phyloP scores from a whole-genome alignment of 2,888 invertebrate genomes.

The Hemistola chrysoprasaria region DNA sequence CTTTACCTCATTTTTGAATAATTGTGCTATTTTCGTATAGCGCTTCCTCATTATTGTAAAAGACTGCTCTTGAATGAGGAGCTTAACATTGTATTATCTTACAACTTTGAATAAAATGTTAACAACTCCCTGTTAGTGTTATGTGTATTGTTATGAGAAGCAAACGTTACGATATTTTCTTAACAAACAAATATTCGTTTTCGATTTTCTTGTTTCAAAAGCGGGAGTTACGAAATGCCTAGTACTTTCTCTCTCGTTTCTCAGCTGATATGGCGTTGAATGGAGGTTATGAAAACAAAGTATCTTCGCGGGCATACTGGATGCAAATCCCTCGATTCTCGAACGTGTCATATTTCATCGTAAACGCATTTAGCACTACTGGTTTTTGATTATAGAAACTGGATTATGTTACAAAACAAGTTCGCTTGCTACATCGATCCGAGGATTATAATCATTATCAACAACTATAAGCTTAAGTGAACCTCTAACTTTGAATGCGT shows the following conservation, averaged over 20 bases:
- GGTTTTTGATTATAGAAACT: conserved; percentile 27
- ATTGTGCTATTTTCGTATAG: too few relatives aligned
- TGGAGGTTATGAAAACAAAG: conserved; percentile 78
- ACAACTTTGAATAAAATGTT: too few relatives aligned
- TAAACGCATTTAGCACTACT: conserved; percentile 27
- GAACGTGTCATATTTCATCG: conserved; percentile 33
- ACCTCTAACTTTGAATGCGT: conserved; percentile 16
- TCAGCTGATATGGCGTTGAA: conserved; percentile 63
- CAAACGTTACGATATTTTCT: conserved; percentile 28
- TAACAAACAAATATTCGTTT: conserved; percentile 50
- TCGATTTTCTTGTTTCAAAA: conserved; percentile 57
- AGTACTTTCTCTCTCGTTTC: conserved; percentile 72
- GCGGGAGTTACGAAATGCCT: conserved; percentile 63
- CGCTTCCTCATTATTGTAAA: too few relatives aligned
- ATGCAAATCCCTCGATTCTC: conserved; percentile 45
- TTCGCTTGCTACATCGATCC: conserved; percentile 31
- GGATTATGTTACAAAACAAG: conserved; percentile 31
- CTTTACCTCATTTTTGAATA: too few relatives aligned
- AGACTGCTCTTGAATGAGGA: too few relatives aligned
- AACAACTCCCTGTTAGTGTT: background rate
- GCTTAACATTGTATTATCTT: too few relatives aligned
- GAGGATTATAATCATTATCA: conserved; percentile 33
- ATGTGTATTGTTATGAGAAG: conserved; percentile 16
- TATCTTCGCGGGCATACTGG: conserved; percentile 53
- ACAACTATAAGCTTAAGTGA: conserved; percentile 18